Conservation (phyloP, 2,113 vertebrate genomes). For the Mustela lutreola region DNA sequence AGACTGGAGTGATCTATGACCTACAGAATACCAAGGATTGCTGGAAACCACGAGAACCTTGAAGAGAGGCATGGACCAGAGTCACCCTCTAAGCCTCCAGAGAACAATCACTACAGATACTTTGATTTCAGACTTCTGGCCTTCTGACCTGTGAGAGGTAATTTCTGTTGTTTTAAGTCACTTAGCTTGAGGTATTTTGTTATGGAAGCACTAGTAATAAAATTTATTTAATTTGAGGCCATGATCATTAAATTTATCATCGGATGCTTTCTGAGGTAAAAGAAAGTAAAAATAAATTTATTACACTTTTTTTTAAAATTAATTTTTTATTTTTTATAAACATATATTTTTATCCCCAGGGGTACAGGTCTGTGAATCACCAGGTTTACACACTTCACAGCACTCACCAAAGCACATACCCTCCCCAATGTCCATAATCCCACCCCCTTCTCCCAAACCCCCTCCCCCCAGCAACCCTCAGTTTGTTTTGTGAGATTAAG, state of each 20-base stretch:
- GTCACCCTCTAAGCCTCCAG: background rate
- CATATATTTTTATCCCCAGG: too few relatives aligned
- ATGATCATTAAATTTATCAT: constrained; percentile 2
- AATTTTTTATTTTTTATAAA: too few relatives aligned
- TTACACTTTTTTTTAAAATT: background rate
- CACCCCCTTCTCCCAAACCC: too few relatives aligned
- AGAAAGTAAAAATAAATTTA: background rate
- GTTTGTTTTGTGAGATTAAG: too few relatives aligned
- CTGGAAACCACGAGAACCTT: background rate
- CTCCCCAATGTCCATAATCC: too few relatives aligned
- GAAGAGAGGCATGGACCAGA: background rate
- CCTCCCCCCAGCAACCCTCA: too few relatives aligned
- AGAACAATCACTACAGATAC: background rate
- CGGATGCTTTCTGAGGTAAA: background rate
- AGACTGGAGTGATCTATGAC: background rate
- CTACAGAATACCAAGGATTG: background rate
- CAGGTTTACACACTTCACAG: too few relatives aligned
- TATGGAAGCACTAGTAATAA: background rate
- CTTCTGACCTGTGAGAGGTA: background rate
- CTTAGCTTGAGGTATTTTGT: background rate
- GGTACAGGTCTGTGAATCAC: too few relatives aligned
- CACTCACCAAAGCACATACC: too few relatives aligned
- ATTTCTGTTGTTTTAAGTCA: background rate
- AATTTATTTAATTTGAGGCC: background rate
- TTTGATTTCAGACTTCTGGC: background rate